Base-by-base conservation (phyloP, 2,113 vertebrate species). In the Brienomyrus brachyistius region DNA sequence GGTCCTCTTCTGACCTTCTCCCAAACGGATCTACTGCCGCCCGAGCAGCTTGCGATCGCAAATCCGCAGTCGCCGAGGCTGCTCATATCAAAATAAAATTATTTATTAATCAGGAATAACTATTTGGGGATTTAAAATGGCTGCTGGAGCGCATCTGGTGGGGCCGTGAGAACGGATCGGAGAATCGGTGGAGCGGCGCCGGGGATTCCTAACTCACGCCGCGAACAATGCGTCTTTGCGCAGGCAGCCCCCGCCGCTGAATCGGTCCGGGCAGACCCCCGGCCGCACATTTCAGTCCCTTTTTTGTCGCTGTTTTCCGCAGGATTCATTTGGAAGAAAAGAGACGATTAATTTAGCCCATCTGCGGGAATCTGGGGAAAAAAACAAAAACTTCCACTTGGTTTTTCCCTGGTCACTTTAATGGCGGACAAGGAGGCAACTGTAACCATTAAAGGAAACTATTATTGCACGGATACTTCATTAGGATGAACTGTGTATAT, bases 101-200 rank as follows among this genome's bases (percentile, higher is more conserved):
- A 5, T 31, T 35, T 59, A 89, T 91, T n/a, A 21, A 88, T 90
- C 91, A 85, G 70, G 86, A 89, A 89, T 91, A 43, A 80, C 74
- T 43, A 95, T 94, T 96, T 95, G 95, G 95, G 93, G 93, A 90
- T 91, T 93, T 95, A 96, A 96, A 95, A 96, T 96, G 95, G 96
- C 95, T 96, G 95, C 95, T 94, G 82, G 82, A 45, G 82, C 45
- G 21, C 40, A 19, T 40, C 35, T 27, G 74, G 15, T 27, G 82
- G 77, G 40, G 40, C 77, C 19, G 77, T 45, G 43, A 82, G 43
- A 82, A 5, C 31, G 77, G 35, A 82, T 82, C 77, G 40, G 31
- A 15, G 77, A 15, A 45, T 82, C 77, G 43, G 77, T 11, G 31
- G 35, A 45, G 40, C 77, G 40, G 74, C 74, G 74, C 40, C 87